Evolutionary conservation across 1,140 invertebrate species (phyloP).

Genomic region (Triops cancriformis): DNA sequence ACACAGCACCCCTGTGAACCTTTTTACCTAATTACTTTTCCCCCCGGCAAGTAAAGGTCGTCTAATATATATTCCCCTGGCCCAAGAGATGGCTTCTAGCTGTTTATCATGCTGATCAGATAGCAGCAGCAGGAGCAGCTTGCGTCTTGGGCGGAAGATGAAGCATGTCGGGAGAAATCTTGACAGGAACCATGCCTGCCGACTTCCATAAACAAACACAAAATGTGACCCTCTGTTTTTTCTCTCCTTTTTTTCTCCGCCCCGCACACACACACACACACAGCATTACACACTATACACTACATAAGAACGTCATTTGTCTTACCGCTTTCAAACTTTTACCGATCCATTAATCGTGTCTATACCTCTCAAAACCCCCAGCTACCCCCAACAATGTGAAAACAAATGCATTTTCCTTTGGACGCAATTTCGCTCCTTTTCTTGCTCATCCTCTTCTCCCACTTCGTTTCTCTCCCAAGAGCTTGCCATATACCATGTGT

Average conservation of each 20-base stretch:
- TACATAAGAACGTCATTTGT: not conserved
- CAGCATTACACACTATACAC: not conserved
- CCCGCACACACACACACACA: no score
- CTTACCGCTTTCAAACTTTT: not conserved
- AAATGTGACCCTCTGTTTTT: not conserved
- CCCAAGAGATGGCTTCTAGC: not conserved
- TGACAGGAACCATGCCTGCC: constrained; percentile 12
- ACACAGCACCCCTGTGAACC: not conserved
- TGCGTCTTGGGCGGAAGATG: constrained; percentile 3
- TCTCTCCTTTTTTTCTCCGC: not conserved
- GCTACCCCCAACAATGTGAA: not conserved
- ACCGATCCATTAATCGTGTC: not conserved
- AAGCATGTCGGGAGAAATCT: not conserved
- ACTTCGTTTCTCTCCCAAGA: not conserved
- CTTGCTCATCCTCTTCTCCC: not conserved
- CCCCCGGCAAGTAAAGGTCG: not conserved
- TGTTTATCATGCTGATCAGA: constrained; percentile 14
- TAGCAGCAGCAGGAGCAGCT: not conserved
- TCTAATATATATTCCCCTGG: not conserved
- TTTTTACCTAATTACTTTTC: constrained; percentile 11
- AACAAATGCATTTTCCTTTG: not conserved
- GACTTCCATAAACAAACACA: constrained; percentile 14
- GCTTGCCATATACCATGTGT: not conserved
- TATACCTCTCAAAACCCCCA: not conserved
- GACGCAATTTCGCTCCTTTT: not conserved